Base-by-base conservation (phyloP, 2,888 invertebrate genomes). In the Palloptera scutellata region DNA sequence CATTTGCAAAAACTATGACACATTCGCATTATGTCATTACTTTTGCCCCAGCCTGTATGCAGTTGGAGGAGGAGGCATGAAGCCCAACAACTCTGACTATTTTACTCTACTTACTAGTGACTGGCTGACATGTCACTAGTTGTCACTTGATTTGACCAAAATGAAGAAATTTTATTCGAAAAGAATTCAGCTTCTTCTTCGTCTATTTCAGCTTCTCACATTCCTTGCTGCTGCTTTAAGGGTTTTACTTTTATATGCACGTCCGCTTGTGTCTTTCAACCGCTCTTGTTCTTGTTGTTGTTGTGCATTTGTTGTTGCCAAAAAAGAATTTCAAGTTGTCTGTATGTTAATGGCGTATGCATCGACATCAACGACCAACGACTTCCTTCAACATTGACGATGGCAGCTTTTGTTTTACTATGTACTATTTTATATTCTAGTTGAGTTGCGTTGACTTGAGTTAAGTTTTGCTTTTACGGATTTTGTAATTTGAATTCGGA, bases 71-170 rank as follows among this genome's bases (percentile, higher is more conserved):
- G 30, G 54, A 61, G 66, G 57, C 42, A 62, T 45, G 51, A 55
- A 58, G 61, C 41, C 63, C 64, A 61, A 60, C 55, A 62, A 64
- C 66, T 65, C 48, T 64, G 66, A 6, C 30, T 30, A 30, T 30
- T 62, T 66, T 4, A 30, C 30, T 30, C 6, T 30, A 30, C 30
- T 4, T 30, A 30, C 30, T 30, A 30, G 30, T 30, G 30, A 30
- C 30, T 30, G 30, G 68, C 69, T 70, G 70, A 74, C 71, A 71
- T 70, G 73, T 74, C 74, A 75, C 62, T 73, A 71, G 66, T 71
- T 75, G 74, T 74, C 74, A 78, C 61, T 76, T 75, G 77, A 77
- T 77, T 81, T 82, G 81, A 81, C 81, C 82, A 76, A 81, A 81
- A 78, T 79, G 75, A 78, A 79, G 79, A 74, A 79, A 75, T 81